A percentile compares a stretch with the other conserved stretches of the same genome.
phyloP scores from a whole-genome alignment of 2,113 vertebrate genomes.

The Jaculus jaculus region DNA sequence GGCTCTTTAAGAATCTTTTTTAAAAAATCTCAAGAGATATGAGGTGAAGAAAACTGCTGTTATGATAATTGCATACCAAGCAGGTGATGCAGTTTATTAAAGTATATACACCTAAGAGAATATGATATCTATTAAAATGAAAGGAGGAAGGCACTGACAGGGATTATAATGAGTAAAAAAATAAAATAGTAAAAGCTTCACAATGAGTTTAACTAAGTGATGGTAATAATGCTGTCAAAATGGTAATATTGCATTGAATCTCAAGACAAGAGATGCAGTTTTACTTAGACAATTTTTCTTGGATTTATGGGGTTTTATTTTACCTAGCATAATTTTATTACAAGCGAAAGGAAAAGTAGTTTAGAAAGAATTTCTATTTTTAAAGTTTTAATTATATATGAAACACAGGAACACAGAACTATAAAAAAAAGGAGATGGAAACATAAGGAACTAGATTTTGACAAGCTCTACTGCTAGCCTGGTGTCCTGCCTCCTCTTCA shows the following conservation, averaged over 20 bases:
- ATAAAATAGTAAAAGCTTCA: not conserved
- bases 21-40: not conserved
- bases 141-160: not conserved
- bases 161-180: not conserved
- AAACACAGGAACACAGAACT: not conserved
- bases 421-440: not conserved
- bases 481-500: not conserved
- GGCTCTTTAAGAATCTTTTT: too few relatives aligned
- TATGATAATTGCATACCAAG: not conserved
- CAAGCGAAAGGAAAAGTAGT: not conserved
- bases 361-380: not conserved
- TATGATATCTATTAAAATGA: not conserved
- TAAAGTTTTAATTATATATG: slow-evolving; percentile 19
- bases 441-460: not conserved
- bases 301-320: not conserved
- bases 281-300: not conserved
- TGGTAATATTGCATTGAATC: not conserved
- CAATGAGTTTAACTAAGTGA: not conserved
- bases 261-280: not conserved
- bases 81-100: not conserved
- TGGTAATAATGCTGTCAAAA: not conserved
- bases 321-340: slow-evolving; percentile 26
- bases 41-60: not conserved
- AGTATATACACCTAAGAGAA: not conserved
- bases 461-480: not conserved